Conservation (phyloP, 2,797 vertebrate genomes). For the Acridotheres tristis region DNA sequence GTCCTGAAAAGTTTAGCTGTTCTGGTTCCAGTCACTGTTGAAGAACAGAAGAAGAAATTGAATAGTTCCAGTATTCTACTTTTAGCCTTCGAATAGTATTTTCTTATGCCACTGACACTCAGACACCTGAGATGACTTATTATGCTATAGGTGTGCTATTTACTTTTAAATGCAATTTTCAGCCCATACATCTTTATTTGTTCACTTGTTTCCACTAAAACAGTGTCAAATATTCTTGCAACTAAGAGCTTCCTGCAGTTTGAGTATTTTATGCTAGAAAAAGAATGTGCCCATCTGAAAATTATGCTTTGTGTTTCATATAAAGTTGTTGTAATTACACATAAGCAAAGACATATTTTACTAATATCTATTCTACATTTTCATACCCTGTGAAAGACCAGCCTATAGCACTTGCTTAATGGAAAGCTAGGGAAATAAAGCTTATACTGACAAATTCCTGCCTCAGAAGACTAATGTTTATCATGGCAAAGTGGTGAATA, state of each 20-base stretch:
- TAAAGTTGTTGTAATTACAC: not conserved
- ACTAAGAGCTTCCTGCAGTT: not conserved
- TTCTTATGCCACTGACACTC: not conserved
- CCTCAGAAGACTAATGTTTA: not conserved
- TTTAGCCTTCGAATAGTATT: not conserved
- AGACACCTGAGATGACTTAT: not conserved
- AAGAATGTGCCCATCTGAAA: not conserved
- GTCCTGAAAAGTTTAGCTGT: not conserved
- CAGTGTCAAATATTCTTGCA: not conserved
- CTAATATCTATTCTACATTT: not conserved
- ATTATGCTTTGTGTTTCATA: accelerated
- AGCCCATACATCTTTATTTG: not conserved
- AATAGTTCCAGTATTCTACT: not conserved
- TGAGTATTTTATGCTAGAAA: not conserved
- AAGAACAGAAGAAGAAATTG: not conserved
- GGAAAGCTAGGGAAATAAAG: not conserved
- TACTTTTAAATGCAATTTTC: not conserved
- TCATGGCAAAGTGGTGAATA: not conserved
- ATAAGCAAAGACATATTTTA: not conserved
- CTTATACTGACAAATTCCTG: not conserved
- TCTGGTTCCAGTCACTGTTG: not conserved
- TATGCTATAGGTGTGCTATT: not conserved
- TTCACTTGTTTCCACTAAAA: not conserved
- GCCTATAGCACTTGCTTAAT: not conserved
- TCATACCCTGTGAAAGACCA: not conserved